Conservation (phyloP, 2,888 invertebrate species). For the Neoitamus cyanurus region DNA sequence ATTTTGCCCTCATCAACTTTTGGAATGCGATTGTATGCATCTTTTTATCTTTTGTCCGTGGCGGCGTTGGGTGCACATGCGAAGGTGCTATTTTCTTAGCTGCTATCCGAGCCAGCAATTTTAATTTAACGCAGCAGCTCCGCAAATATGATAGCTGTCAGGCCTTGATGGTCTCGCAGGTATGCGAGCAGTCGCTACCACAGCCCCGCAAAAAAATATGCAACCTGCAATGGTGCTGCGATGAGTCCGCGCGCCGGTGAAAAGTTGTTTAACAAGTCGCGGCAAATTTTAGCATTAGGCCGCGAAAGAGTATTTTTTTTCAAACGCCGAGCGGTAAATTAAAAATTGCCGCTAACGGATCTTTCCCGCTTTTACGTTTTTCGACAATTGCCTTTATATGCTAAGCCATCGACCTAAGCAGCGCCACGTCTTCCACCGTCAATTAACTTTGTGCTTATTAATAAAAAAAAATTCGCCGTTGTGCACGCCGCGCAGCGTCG, state of each 20-base stretch:
- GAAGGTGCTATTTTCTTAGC: conserved; percentile 21
- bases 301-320: conserved; percentile 33
- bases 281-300: conserved; percentile 41
- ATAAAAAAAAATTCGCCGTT: conserved; percentile 1
- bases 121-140: conserved; percentile 27
- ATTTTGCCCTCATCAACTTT: conserved; percentile 15
- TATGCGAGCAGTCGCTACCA: conserved; percentile 18
- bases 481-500: background rate
- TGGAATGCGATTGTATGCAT: conserved; percentile 26
- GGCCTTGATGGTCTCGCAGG: conserved; percentile 8
- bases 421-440: conserved; percentile 4
- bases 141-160: conserved; percentile 21
- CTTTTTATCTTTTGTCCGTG: conserved; percentile 8
- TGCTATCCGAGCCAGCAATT: conserved; percentile 29
- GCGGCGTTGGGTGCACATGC: background rate
- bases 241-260: conserved; percentile 1
- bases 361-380: conserved; percentile 14
- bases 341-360: conserved; percentile 45
- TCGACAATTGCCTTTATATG: background rate
- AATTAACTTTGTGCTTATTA: conserved; percentile 35
- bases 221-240: background rate
- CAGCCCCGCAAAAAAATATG: background rate
- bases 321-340: conserved; percentile 38
- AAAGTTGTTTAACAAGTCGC: conserved; percentile 45
- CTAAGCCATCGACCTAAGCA: conserved; percentile 34